These are phyloP conservation scores for Apotomis turbidana DNA, from an alignment of 2,888 invertebrate species.

Conservation along the genomic window DNA sequence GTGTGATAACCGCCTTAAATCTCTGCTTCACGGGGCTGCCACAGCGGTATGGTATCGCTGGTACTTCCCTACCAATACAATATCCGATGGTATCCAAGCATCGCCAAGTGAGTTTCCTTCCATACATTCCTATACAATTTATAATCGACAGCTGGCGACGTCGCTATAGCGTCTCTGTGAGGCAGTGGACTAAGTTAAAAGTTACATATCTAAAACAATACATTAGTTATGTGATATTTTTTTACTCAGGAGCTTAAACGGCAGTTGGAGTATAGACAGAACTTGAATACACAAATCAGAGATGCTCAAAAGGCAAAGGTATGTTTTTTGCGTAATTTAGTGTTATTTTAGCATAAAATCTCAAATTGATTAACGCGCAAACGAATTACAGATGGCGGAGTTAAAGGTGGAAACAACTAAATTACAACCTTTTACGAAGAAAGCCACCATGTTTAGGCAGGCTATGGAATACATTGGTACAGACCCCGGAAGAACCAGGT, in stretches of 20 bases:
- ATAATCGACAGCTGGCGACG: no score
- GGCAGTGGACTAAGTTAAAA: no score
- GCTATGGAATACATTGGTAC: slow-evolving; percentile 61
- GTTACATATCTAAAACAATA: not conserved
- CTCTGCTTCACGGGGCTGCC: no score
- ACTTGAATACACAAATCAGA: slow-evolving; percentile 62
- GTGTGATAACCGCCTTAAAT: no score
- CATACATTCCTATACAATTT: no score
- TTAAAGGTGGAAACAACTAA: slow-evolving; percentile 57
- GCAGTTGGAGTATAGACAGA: slow-evolving; percentile 69
- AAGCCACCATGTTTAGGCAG: slow-evolving; percentile 66
- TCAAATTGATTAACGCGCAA: no score
- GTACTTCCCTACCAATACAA: no score
- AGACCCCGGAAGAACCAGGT: slow-evolving; percentile 61
- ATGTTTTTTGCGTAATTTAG: slow-evolving; percentile 10
- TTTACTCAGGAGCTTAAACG: slow-evolving; percentile 56
- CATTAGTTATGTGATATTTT: not conserved
- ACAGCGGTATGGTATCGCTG: no score
- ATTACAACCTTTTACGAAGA: slow-evolving; percentile 68
- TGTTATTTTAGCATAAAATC: no score
- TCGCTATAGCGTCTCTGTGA: no score
- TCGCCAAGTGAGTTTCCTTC: no score
- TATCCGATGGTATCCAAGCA: no score
- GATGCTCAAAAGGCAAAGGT: slow-evolving; percentile 68
- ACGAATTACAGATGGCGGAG: slow-evolving; percentile 60